A percentile compares a stretch with the other conserved stretches of the same genome.
phyloP scores from a whole-genome alignment of 2,797 vertebrate species.

The Nannoperca australis region DNA sequence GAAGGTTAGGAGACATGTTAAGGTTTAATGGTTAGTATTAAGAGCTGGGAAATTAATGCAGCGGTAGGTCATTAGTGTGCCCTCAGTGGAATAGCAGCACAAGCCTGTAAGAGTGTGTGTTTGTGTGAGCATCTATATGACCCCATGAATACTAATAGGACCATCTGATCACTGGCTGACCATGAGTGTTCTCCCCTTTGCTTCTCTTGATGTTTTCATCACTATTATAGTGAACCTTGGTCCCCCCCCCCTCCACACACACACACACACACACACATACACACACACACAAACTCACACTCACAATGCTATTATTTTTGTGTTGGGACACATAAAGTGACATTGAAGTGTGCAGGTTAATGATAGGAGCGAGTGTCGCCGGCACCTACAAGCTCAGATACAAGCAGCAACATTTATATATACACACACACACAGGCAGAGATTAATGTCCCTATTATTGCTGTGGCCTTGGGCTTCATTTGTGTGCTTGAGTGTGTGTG shows the following conservation, averaged over 20 bases:
- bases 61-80: slow-evolving; percentile 44
- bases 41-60: slow-evolving; percentile 36
- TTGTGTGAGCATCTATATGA: slow-evolving; percentile 49
- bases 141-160: slow-evolving; percentile 70
- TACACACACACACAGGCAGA: slow-evolving; percentile 19
- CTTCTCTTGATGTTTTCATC: slow-evolving; percentile 60
- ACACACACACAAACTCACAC: slow-evolving; percentile 2
- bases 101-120: slow-evolving; percentile 37
- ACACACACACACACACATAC: not conserved
- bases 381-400: slow-evolving; percentile 40
- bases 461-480: slow-evolving; percentile 29
- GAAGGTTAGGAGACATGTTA: slow-evolving; percentile 60
- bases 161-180: slow-evolving; percentile 41
- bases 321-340: slow-evolving; percentile 32
- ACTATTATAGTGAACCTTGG: slow-evolving; percentile 29
- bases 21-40: slow-evolving; percentile 67
- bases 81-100: slow-evolving; percentile 42
- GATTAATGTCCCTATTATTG: slow-evolving; percentile 43
- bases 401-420: slow-evolving; percentile 39
- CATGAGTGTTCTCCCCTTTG: slow-evolving; percentile 39
- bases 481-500: slow-evolving; percentile 16
- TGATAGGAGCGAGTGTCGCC: slow-evolving; percentile 36
- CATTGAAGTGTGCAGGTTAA: slow-evolving; percentile 52
- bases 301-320: slow-evolving; percentile 13
- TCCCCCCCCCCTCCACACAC: not conserved